Evolutionary conservation across 1,140 invertebrate genomes (phyloP), one percentile per base, ranked within the genome.

Genomic region (Hesperophylax magnus): DNA sequence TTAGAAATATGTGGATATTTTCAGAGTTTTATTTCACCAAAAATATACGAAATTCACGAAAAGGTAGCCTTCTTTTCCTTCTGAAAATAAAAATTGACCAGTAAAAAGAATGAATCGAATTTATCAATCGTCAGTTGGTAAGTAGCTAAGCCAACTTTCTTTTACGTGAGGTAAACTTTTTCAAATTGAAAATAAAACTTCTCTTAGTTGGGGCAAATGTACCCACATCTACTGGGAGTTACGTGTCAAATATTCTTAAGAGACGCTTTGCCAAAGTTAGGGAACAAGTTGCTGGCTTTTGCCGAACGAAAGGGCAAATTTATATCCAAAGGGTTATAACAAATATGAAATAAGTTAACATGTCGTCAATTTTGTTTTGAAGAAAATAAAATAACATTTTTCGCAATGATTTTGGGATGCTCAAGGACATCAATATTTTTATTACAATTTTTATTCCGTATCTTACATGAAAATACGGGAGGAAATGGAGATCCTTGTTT

Each of bases 131-230:
- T 53, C 69, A 39, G 31, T 77, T 27, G 31, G 58, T 34, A 77
- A 61, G 54, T 61, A 47, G 75, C 56, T 61, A 17, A 61, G 56
- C 58, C 17, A 78, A 78, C 31, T 78, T 69, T 61, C 34, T 18
- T 69, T 67, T 78, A 39, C 77, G 20, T 34, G 77, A 24, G 22
- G 34, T 52, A 54, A 78, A 78, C 22, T 69, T 78, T 56, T 69
- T 52, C 20, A 65, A 67, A 78, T 78, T 78, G 77, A 78, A 78
- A 78, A 78, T 78, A 78, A 78, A 78, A 60, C 77, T 69, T 60
- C 52, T 77, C 75, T 61, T 61, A 67, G 22, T 34, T 67, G 69
- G 52, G 34, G 69, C 52, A 47, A 72, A 54, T 72, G 69, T 54
- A 31, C 63, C 63, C 63, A 27, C 63, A 67, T 22, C 63, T 67